Conservation (phyloP, 2,113 vertebrate species). For the Penelope pileata region DNA sequence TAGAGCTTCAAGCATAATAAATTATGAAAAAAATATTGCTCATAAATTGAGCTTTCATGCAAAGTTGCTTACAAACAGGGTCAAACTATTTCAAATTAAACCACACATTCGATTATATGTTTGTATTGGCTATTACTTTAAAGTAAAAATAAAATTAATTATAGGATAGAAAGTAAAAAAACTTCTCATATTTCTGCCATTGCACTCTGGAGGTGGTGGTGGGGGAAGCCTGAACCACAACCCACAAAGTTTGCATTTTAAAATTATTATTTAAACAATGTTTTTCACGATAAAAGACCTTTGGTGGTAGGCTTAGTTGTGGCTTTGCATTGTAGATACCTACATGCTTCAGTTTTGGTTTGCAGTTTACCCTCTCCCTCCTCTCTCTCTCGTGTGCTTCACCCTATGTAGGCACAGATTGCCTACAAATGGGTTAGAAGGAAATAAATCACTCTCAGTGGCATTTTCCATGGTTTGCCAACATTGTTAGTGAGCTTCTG, state of each 20-base stretch:
- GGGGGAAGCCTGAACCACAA: background rate
- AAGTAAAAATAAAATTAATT: constrained; percentile 16
- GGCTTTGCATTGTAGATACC: background rate
- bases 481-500: constrained; percentile 48
- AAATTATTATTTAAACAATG: background rate
- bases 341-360: background rate
- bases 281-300: background rate
- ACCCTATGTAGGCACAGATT: background rate
- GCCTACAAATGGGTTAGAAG: constrained; percentile 13
- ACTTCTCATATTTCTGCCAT: background rate
- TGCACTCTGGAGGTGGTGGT: background rate
- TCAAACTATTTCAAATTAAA: constrained; percentile 9
- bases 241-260: background rate
- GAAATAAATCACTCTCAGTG: constrained; percentile 61
- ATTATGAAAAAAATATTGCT: background rate
- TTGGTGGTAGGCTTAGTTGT: background rate
- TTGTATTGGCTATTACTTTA: background rate
- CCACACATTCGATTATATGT: background rate
- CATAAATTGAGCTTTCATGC: background rate
- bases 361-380: background rate
- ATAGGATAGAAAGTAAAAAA: background rate
- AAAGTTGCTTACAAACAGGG: constrained; percentile 2
- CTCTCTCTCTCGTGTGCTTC: background rate
- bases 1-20: background rate
- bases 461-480: constrained; percentile 40